These are phyloP conservation scores for Brachycybe producta DNA, from an alignment of 2,888 invertebrate species.

Conservation along the genomic window DNA sequence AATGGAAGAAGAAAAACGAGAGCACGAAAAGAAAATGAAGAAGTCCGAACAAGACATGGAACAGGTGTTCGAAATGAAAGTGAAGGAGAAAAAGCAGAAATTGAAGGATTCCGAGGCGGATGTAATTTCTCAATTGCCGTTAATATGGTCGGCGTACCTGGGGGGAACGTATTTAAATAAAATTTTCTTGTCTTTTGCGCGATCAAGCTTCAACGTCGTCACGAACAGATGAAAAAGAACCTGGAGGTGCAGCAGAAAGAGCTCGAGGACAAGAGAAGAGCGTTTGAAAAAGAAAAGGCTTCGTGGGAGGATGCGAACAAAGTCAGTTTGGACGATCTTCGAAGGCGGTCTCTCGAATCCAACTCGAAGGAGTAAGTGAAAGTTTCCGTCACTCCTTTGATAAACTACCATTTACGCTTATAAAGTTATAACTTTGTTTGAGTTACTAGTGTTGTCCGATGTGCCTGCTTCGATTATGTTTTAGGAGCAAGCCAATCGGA, in stretches of 20 bases:
- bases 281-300: constrained; percentile 70
- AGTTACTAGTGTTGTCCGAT: no score
- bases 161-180: not conserved
- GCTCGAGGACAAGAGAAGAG: constrained; percentile 72
- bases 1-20: constrained; percentile 95
- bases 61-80: constrained; percentile 97
- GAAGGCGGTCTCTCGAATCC: constrained; percentile 47
- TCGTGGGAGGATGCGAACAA: constrained; percentile 84
- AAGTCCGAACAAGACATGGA: constrained; percentile 99
- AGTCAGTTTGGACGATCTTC: constrained; percentile 74
- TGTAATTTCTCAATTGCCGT: constrained; percentile 36
- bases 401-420: not conserved
- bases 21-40: constrained; percentile 93
- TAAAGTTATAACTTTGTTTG: not conserved
- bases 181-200: not conserved
- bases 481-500: not conserved
- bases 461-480: not conserved
- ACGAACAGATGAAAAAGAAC: constrained; percentile 64
- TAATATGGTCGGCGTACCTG: no score
- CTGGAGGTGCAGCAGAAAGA: constrained; percentile 83
- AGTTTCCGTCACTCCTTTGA: not conserved
- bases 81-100: constrained; percentile 88
- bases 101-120: constrained; percentile 89
- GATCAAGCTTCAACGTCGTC: constrained; percentile 74
- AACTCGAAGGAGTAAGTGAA: constrained; percentile 76